Percentiles rank a stretch among this genome's conserved stretches.
These are phyloP conservation scores for Baronia brevicornis DNA, from an alignment of 2,888 invertebrate genomes.

Conservation along the genomic window DNA sequence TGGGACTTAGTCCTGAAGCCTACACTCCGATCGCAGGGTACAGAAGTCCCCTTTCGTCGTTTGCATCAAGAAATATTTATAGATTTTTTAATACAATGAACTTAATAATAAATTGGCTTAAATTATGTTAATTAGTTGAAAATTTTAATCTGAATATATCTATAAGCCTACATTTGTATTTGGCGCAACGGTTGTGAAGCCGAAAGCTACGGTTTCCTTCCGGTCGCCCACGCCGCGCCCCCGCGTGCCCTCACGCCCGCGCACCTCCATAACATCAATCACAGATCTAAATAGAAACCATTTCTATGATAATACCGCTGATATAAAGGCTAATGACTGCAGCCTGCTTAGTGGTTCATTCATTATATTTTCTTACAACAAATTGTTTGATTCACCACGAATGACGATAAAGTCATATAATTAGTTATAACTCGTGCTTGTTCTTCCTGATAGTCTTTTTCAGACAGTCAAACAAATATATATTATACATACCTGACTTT, in stretches of 20 bases:
- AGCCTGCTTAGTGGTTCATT: conserved; percentile 12
- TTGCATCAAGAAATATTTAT: too few species aligned
- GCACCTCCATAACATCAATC: conserved; percentile 47
- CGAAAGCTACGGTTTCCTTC: conserved; percentile 60
- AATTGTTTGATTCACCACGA: conserved; percentile 8
- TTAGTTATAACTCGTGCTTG: too few species aligned
- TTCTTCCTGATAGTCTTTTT: too few species aligned
- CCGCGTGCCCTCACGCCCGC: conserved; percentile 42
- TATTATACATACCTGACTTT: too few species aligned
- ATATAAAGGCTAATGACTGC: conserved; percentile 15
- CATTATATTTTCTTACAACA: conserved; percentile 11
- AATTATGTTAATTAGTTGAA: too few species aligned
- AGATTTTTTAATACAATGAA: too few species aligned
- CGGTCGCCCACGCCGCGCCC: conserved; percentile 61
- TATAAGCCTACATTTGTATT: conserved; percentile 5
- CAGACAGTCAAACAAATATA: too few species aligned
- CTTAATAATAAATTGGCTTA: too few species aligned
- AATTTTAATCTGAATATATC: too few species aligned
- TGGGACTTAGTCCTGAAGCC: too few species aligned
- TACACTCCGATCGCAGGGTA: too few species aligned
- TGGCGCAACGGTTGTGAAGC: conserved; percentile 20
- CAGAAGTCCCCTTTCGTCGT: too few species aligned
- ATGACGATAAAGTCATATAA: conserved; percentile 4
- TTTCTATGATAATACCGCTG: conserved; percentile 39
- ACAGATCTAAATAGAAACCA: conserved; percentile 44